Conservation (phyloP, 2,113 vertebrate species). For the Pleuronectes platessa region DNA sequence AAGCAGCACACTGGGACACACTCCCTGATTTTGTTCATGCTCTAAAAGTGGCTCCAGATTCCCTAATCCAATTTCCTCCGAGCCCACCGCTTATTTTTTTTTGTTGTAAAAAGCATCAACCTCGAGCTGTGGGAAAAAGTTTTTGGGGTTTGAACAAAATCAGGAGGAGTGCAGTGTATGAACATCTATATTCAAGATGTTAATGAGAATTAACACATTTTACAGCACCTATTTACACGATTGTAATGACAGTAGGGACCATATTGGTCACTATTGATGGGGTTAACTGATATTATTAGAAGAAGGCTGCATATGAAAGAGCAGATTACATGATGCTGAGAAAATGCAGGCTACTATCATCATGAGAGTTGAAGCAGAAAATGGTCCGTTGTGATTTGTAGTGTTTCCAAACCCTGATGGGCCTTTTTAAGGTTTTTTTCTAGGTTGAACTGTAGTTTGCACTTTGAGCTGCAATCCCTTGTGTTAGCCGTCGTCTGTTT, state of each 20-base stretch:
- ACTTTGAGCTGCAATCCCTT: conserved; percentile 2
- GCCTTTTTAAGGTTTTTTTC: conserved; percentile 15
- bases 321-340: background rate
- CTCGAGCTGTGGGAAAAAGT: too few species aligned
- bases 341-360: too few species aligned
- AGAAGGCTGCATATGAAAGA: background rate
- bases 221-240: background rate
- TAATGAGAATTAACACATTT: background rate
- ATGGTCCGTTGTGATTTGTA: too few species aligned
- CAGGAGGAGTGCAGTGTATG: background rate
- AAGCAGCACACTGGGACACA: conserved; percentile 9
- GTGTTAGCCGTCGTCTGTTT: background rate
- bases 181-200: background rate
- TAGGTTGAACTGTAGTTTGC: too few species aligned
- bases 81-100: too few species aligned
- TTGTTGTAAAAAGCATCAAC: background rate
- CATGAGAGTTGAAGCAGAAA: too few species aligned
- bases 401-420: background rate
- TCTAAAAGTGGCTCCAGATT: background rate
- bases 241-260: conserved; percentile 5
- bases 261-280: conserved; percentile 47
- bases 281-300: background rate
- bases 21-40: background rate
- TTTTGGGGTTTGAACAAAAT: conserved; percentile 22
- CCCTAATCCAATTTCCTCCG: background rate